phyloP scores from a whole-genome alignment of 2,113 vertebrate species.

The Plestiodon gilberti region DNA sequence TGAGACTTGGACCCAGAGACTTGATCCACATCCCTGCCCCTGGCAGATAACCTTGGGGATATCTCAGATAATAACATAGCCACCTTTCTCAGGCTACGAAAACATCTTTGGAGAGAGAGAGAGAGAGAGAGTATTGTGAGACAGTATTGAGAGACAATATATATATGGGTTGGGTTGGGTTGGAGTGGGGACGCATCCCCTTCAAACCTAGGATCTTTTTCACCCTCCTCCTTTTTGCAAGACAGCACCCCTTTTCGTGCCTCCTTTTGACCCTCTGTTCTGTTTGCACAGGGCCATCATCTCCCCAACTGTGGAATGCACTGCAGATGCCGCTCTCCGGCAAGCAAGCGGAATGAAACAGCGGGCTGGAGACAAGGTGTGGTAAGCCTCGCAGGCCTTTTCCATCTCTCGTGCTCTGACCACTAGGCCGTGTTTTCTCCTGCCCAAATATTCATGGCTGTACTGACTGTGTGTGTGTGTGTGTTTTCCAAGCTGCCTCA shows the following conservation, averaged over 20 bases:
- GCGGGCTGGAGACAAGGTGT: constrained; percentile 1
- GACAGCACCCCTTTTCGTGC: not conserved
- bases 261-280: not conserved
- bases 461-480: too few relatives aligned
- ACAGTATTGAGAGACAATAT: too few relatives aligned
- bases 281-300: not conserved
- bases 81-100: not conserved
- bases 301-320: not conserved
- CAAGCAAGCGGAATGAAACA: not conserved
- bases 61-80: not conserved
- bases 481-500: not conserved
- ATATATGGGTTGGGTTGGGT: not conserved
- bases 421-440: not conserved
- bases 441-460: rapidly evolving
- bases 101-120: too few relatives aligned
- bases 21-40: not conserved
- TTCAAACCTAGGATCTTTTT: not conserved
- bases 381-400: not conserved
- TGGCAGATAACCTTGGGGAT: not conserved
- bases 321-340: not conserved
- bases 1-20: too few relatives aligned
- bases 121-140: too few relatives aligned
- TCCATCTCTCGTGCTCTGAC: not conserved
- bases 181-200: not conserved
- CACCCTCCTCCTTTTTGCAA: not conserved